Percentiles rank a stretch among this genome's conserved stretches.
These are phyloP conservation scores for Ephydatia muelleri DNA, from an alignment of 37 sponge, comb jelly and placozoan genomes.

Conservation along the genomic window DNA sequence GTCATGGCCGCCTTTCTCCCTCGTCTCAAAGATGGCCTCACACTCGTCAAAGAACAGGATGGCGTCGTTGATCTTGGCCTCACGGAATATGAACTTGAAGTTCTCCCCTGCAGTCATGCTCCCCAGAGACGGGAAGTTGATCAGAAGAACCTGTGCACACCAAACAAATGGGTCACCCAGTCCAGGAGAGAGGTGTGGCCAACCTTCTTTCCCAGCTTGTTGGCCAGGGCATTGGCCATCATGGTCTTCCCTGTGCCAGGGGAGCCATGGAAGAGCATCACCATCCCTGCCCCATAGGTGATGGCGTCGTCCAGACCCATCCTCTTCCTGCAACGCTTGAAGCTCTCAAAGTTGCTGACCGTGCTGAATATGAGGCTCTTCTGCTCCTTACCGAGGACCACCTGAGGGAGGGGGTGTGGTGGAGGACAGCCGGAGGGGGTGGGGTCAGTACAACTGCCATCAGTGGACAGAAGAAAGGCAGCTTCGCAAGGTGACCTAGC, in stretches of 20 bases:
- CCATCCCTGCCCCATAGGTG: constrained; percentile 86
- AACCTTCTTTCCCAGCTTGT: constrained; percentile 80
- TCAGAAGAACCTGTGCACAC: constrained; percentile 76
- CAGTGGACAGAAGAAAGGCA: background rate
- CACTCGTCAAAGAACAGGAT: constrained; percentile 93
- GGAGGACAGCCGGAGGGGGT: background rate
- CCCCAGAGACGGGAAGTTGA: constrained; percentile 88
- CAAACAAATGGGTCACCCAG: too few species aligned
- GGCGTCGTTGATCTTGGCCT: constrained; percentile 92
- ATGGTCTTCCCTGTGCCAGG: constrained; percentile 92
- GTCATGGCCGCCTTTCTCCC: constrained; percentile 82
- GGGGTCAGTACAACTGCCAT: background rate
- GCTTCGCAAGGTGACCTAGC: background rate
- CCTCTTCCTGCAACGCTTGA: constrained; percentile 65
- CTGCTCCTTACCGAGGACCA: constrained; percentile 78
- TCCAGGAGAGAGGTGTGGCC: background rate
- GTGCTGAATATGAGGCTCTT: constrained; percentile 78
- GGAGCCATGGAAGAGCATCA: constrained; percentile 83
- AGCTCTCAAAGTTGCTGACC: constrained; percentile 87
- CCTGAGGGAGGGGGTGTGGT: constrained; percentile 25
- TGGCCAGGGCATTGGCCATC: constrained; percentile 89
- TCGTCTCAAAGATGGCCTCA: constrained; percentile 85
- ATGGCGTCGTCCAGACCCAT: constrained; percentile 84
- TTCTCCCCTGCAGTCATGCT: constrained; percentile 84
- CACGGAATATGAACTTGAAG: constrained; percentile 88